Conservation (phyloP, 2,888 invertebrate genomes). For the Acanthosepion pharaonis region DNA sequence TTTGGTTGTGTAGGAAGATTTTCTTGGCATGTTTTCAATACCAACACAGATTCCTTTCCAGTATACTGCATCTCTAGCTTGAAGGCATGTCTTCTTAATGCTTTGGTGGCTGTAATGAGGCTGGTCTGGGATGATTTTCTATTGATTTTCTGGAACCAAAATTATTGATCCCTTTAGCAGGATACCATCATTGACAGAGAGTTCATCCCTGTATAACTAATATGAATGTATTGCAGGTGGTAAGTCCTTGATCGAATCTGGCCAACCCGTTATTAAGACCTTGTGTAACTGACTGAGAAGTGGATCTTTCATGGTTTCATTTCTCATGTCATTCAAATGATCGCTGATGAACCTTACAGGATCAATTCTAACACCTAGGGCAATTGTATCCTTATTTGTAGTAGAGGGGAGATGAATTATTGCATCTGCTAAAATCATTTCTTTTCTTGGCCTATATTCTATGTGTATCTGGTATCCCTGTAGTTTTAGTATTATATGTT, state of each 20-base stretch:
- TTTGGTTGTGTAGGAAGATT: slow-evolving; percentile 47
- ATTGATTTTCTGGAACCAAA: slow-evolving; percentile 48
- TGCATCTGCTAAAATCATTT: slow-evolving; percentile 53
- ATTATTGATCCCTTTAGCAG: slow-evolving; percentile 50
- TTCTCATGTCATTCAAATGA: not conserved
- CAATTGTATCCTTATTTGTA: not conserved
- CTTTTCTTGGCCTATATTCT: slow-evolving; percentile 51
- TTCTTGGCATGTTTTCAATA: slow-evolving; percentile 51
- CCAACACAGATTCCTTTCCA: slow-evolving; percentile 51
- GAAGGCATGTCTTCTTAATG: slow-evolving; percentile 50
- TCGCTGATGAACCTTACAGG: not conserved
- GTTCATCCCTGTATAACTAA: slow-evolving; percentile 49
- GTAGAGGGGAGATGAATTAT: slow-evolving; percentile 47
- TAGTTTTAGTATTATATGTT: slow-evolving; percentile 52
- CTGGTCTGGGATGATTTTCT: slow-evolving; percentile 48
- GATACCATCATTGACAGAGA: slow-evolving; percentile 51
- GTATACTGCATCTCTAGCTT: slow-evolving; percentile 49
- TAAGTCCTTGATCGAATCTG: not conserved
- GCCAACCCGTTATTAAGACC: not conserved
- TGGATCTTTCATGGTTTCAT: slow-evolving; percentile 38
- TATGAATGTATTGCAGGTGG: slow-evolving; percentile 47
- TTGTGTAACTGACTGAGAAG: not conserved
- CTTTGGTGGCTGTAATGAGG: slow-evolving; percentile 51
- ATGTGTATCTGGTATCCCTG: slow-evolving; percentile 53
- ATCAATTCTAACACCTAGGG: not conserved